phyloP scores from a whole-genome alignment of 2,797 vertebrate genomes.

The Melanotaenia maccullochi region DNA sequence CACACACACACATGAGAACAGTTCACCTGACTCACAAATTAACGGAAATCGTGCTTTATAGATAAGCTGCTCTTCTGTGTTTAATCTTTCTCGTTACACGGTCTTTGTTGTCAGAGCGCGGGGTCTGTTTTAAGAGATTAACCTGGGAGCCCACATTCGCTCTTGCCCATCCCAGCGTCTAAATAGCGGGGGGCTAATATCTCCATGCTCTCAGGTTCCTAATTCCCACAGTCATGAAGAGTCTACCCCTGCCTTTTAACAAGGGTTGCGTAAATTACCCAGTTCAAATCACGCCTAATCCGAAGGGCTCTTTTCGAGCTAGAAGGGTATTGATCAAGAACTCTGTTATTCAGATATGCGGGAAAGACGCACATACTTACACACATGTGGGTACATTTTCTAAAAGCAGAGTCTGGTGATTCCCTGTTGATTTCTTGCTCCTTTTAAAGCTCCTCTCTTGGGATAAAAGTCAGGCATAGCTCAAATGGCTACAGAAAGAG shows the following conservation, averaged over 20 bases:
- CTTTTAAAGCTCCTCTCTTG: conserved; percentile 30
- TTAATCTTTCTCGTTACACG: conserved; percentile 77
- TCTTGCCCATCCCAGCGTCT: conserved; percentile 53
- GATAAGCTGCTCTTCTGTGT: conserved; percentile 71
- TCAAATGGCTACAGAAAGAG: conserved; percentile 30
- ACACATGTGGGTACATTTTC: not conserved
- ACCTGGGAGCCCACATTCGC: conserved; percentile 66
- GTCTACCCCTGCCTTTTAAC: conserved; percentile 68
- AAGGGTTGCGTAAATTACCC: conserved; percentile 71
- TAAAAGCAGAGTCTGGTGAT: conserved; percentile 5
- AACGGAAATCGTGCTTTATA: conserved; percentile 70
- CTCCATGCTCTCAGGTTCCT: conserved; percentile 38
- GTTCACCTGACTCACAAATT: conserved; percentile 47
- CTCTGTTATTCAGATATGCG: conserved; percentile 58
- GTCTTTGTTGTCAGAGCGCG: conserved; percentile 73
- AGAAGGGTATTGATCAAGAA: conserved; percentile 63
- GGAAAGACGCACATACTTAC: conserved; percentile 4
- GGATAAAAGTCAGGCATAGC: conserved; percentile 24
- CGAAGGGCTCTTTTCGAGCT: conserved; percentile 43
- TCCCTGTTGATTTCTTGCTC: conserved; percentile 31
- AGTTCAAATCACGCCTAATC: conserved; percentile 71
- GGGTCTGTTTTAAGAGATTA: conserved; percentile 77
- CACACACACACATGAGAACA: conserved; percentile 5
- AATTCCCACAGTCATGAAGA: conserved; percentile 63
- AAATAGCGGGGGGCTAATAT: conserved; percentile 72